Conservation (phyloP, 2,113 vertebrate species). For the rat (Rattus norvegicus) region GRCr8 NC_086024.1:57090001-57090500, state of each 20-base stretch:
- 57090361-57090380: neutral
- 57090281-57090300: too few relatives aligned
- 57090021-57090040: neutral
- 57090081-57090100: neutral
- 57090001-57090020: neutral
- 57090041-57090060: neutral
- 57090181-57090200: neutral
- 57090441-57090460: neutral
- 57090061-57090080: neutral
- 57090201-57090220: neutral
- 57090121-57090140: neutral
- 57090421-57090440: neutral
- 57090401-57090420: neutral
- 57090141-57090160: neutral
- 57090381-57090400: too few relatives aligned
- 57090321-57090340: too few relatives aligned
- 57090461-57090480: neutral
- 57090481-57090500: too few relatives aligned
- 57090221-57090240: conserved; percentile 38
- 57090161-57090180: neutral
- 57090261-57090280: neutral
- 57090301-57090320: neutral
- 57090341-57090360: neutral
- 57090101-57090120: neutral
- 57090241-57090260: neutral